Conservation (phyloP, 2,113 vertebrate species). For the Sprattus sprattus region DNA sequence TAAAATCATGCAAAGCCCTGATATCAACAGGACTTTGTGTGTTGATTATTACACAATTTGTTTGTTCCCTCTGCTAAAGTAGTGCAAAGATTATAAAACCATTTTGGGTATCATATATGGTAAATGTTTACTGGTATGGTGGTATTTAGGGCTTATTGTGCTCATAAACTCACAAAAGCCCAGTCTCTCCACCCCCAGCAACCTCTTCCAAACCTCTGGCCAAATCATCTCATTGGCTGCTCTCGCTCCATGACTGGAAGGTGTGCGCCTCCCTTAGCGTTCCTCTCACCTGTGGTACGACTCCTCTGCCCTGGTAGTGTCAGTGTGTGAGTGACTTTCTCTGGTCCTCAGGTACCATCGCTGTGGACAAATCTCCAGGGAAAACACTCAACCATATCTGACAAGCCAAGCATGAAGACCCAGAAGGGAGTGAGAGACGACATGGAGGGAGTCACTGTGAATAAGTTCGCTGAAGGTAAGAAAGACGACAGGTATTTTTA, state of each 20-base stretch:
- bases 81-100: background rate
- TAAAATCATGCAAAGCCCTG: background rate
- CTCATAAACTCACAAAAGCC: background rate
- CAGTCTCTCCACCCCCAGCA: background rate
- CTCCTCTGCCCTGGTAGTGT: background rate
- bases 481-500: background rate
- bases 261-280: background rate
- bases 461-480: constrained; percentile 62
- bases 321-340: background rate
- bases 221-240: background rate
- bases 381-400: constrained; percentile 6
- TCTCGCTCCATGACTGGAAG: background rate
- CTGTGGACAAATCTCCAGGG: constrained; percentile 23
- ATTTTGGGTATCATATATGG: background rate
- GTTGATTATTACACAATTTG: background rate
- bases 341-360: background rate
- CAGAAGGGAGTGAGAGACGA: constrained; percentile 50
- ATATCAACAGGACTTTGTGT: too few relatives aligned
- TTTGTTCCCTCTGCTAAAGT: background rate
- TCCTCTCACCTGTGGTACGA: constrained; percentile 18
- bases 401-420: constrained; percentile 52
- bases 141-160: constrained; percentile 2
- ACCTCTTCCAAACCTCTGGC: constrained; percentile 6
- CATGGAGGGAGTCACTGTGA: constrained; percentile 54
- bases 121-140: background rate